Evolutionary conservation across 2,797 vertebrate species (phyloP).

Genomic region (Sebastes variabilis): DNA sequence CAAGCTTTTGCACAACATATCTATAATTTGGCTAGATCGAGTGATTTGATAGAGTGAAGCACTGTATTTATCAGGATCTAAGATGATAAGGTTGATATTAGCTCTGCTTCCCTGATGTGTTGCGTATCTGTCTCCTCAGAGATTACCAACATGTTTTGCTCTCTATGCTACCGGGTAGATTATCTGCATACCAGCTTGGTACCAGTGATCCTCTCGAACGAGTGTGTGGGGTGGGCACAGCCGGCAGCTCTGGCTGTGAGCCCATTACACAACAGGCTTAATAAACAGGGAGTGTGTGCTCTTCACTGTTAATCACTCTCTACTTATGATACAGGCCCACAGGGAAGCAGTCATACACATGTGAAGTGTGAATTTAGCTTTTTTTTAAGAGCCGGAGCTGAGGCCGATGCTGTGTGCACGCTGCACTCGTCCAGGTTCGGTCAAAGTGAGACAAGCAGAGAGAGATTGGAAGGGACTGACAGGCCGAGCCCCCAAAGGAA

Average conservation of each 20-base stretch:
- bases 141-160: constrained; percentile 44
- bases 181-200: constrained; percentile 63
- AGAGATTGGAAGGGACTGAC: not conserved
- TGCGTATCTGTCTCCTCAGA: constrained; percentile 37
- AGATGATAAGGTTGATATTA: constrained; percentile 23
- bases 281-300: constrained; percentile 56
- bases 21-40: not conserved
- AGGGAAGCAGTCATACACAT: constrained; percentile 24
- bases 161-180: constrained; percentile 45
- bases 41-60: not conserved
- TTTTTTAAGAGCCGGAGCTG: not conserved
- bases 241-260: constrained; percentile 59
- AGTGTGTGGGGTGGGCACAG: constrained; percentile 44
- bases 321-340: constrained; percentile 40
- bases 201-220: constrained; percentile 55
- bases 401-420: not conserved
- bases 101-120: constrained; percentile 28
- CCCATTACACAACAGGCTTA: constrained; percentile 75
- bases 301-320: constrained; percentile 61
- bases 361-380: constrained; percentile 7
- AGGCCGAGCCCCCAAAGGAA: not conserved
- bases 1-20: not conserved
- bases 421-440: not conserved
- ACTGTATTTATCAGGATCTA: constrained; percentile 2
- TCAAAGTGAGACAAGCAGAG: not conserved